These are phyloP conservation scores for Drosophila merina DNA, from an alignment of 2,888 invertebrate species.

Conservation along the genomic window DNA sequence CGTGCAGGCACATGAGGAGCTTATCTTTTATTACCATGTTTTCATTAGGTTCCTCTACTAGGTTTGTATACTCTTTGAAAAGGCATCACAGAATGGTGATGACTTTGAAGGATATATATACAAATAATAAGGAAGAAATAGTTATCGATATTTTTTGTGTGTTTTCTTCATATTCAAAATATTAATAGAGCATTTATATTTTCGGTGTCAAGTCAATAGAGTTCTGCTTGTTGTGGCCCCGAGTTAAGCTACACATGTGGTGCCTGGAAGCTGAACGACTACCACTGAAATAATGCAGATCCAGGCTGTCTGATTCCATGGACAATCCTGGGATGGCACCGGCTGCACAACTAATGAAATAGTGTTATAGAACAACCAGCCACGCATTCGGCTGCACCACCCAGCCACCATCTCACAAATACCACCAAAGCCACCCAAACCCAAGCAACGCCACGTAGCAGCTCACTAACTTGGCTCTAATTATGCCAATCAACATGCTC, in stretches of 20 bases:
- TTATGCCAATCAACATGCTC: slow-evolving; percentile 72
- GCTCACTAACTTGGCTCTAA: slow-evolving; percentile 51
- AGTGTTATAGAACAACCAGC: slow-evolving; percentile 47
- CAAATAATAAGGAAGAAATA: too few species aligned
- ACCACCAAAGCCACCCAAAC: slow-evolving; percentile 3
- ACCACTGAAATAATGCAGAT: slow-evolving; percentile 56
- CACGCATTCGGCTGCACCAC: slow-evolving; percentile 7
- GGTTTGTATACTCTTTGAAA: background rate
- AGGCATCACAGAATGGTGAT: background rate
- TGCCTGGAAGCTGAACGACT: slow-evolving; percentile 8
- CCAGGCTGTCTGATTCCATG: slow-evolving; percentile 23
- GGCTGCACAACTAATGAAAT: slow-evolving; percentile 74
- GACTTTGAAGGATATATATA: too few species aligned
- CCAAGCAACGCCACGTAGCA: slow-evolving; percentile 7
- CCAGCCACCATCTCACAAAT: background rate
- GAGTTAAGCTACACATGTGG: slow-evolving; percentile 52
- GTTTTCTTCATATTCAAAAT: background rate
- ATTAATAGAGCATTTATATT: background rate
- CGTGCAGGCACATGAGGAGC: slow-evolving; percentile 44
- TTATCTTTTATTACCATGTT: slow-evolving; percentile 76
- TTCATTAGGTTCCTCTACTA: slow-evolving; percentile 59
- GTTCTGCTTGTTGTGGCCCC: slow-evolving; percentile 12
- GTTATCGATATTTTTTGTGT: too few species aligned
- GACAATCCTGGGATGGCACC: slow-evolving; percentile 21
- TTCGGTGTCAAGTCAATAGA: background rate